Conservation (phyloP, 2,888 invertebrate genomes). For the Linnaemya vulpina region DNA sequence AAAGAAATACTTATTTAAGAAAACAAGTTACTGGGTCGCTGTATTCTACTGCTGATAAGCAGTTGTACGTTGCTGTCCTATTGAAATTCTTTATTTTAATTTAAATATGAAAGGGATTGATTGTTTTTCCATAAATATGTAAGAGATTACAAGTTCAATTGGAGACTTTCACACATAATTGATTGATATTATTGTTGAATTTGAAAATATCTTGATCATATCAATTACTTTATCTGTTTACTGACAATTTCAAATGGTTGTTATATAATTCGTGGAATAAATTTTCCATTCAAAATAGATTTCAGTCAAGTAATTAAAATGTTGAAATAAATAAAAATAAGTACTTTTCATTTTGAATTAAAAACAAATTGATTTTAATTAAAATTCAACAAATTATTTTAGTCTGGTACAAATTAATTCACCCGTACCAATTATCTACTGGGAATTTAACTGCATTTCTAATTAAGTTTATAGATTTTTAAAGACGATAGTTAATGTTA, state of each 20-base stretch:
- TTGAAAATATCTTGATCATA: background rate
- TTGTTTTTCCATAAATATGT: background rate
- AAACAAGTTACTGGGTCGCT: conserved; percentile 23
- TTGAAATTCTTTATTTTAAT: background rate
- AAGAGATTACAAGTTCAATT: background rate
- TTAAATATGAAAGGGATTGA: background rate
- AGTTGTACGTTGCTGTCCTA: background rate
- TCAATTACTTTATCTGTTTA: background rate
- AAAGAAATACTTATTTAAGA: background rate
- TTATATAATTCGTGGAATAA: no score
- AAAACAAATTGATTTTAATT: no score
- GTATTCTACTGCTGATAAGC: conserved; percentile 13
- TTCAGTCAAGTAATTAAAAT: no score
- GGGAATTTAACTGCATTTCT: no score
- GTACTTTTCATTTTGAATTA: no score
- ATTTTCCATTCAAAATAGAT: no score
- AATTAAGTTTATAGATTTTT: no score
- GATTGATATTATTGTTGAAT: background rate
- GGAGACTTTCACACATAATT: background rate
- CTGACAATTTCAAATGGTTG: background rate
- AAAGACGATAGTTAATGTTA: no score
- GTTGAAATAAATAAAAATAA: no score
- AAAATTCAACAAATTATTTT: no score
- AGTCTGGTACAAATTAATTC: no score
- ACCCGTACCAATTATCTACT: no score